Percentiles rank a stretch among this genome's conserved stretches.
Evolutionary conservation across 2,888 invertebrate species (phyloP).

Genomic region (Beris morrisii): DNA sequence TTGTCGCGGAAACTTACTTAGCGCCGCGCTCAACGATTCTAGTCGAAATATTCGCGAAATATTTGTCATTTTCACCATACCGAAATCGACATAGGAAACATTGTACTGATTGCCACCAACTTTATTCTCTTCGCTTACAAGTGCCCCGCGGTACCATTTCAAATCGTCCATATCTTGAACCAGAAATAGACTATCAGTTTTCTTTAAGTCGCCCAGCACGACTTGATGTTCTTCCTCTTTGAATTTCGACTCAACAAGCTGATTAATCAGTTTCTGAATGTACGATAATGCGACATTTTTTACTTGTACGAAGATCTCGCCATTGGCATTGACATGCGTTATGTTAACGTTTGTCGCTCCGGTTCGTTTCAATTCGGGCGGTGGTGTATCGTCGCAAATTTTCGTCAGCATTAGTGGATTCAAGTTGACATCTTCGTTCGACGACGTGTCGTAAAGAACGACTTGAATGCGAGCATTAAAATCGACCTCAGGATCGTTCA

Average conservation of each 20-base stretch:
- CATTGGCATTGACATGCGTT: constrained; percentile 50
- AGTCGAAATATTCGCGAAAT: constrained; percentile 57
- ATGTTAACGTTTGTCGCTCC: constrained; percentile 50
- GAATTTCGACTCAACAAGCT: constrained; percentile 48
- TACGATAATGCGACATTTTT: constrained; percentile 50
- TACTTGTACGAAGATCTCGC: constrained; percentile 52
- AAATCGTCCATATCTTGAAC: constrained; percentile 53
- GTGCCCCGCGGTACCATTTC: constrained; percentile 58
- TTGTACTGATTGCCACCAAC: constrained; percentile 44
- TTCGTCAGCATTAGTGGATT: constrained; percentile 63
- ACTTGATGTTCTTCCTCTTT: constrained; percentile 51
- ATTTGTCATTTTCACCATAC: constrained; percentile 56
- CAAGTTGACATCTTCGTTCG: constrained; percentile 65
- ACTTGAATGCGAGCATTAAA: constrained; percentile 60
- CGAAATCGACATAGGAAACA: constrained; percentile 62
- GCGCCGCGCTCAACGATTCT: constrained; percentile 59
- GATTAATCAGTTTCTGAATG: constrained; percentile 49
- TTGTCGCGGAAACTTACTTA: constrained; percentile 62
- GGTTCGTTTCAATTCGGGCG: constrained; percentile 49
- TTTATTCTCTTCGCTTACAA: constrained; percentile 48
- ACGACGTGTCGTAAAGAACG: constrained; percentile 67
- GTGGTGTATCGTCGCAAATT: constrained; percentile 55
- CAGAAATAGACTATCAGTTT: constrained; percentile 57
- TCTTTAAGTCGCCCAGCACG: constrained; percentile 47
- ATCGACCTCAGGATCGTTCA: constrained; percentile 45